Conservation (phyloP, 2,797 vertebrate genomes). For the Myotis findleyi region DNA sequence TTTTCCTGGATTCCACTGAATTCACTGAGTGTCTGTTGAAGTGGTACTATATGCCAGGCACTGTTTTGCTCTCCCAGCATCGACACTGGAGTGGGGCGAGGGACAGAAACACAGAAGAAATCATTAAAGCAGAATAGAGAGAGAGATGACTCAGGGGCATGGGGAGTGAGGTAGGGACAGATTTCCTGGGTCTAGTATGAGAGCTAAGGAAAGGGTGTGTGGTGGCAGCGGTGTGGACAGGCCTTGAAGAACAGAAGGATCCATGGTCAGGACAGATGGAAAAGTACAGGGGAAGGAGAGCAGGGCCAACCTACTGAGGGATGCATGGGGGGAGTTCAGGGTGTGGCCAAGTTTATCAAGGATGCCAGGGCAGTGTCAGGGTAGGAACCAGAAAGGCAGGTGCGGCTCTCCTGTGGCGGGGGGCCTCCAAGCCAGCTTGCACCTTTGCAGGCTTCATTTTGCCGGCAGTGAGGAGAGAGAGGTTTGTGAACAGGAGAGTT, state of each 20-base stretch:
- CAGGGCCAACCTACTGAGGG: background rate
- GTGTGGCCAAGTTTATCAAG: background rate
- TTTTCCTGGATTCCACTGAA: background rate
- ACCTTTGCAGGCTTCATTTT: background rate
- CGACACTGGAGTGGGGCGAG: background rate
- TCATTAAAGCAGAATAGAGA: background rate
- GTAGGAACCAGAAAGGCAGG: background rate
- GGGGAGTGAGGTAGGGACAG: background rate
- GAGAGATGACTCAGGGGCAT: background rate
- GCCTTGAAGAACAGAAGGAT: background rate
- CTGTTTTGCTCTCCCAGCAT: background rate
- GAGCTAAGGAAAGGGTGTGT: background rate
- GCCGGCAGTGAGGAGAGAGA: background rate
- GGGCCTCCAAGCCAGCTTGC: background rate
- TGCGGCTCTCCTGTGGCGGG: background rate
- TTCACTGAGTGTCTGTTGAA: background rate
- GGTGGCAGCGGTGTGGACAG: background rate
- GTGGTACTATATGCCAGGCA: background rate
- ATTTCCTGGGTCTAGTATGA: background rate
- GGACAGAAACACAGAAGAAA: background rate
- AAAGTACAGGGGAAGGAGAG: background rate
- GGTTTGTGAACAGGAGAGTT: slow-evolving; percentile 7
- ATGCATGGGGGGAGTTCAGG: background rate
- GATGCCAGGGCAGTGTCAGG: background rate
- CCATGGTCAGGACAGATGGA: background rate